Evolutionary conservation across 2,797 vertebrate species (phyloP), one percentile per base, ranked within the genome.

Genomic region (Bucorvus abyssinicus): DNA sequence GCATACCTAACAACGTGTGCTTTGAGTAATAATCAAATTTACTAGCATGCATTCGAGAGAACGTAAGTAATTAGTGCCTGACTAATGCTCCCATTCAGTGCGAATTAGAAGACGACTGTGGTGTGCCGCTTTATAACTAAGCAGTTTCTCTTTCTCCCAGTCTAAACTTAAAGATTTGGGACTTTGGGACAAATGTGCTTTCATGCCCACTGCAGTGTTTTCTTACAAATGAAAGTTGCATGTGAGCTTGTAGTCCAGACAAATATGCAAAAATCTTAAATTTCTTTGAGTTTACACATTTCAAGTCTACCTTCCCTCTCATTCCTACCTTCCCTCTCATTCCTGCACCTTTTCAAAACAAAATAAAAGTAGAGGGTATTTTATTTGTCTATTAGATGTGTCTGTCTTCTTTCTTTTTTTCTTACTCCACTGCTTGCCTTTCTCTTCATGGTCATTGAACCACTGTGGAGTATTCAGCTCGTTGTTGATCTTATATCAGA

Each of bases 1-100:
- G 19, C 45, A 42, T 83, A 70, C 30, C 65, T 74, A 93, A 89
- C 82, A 95, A 77, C 44, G n/a, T 55, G 26, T 30, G 20, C 87
- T 80, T 93, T 93, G 70, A 77, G 42, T 89, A 67, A 83, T 92
- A 67, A 53, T 77, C 55, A 85, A 83, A 83, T 92, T 89, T 90
- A 70, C 69, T 74, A 29, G 60, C 68, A 10, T 29, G 16, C 22
- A 8, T 83, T 92, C 89, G 38, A 70, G 52, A 94, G 38, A 79
- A 59, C 45, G 9, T 80, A 55, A 76, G 68, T 70, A 85, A 83
- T 91, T 91, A 64, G 60, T 56, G 49, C 29, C 32, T 75, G 14
- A 71, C 29, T 83, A 87, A 80, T n/a, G 30, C 14, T 77, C 20
- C 38, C 57, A 12, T 77, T 90, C 64, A 57, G 60, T 44, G 49